Evolutionary conservation across 2,888 invertebrate species (phyloP).

Genomic region (Crioceris asparagi): DNA sequence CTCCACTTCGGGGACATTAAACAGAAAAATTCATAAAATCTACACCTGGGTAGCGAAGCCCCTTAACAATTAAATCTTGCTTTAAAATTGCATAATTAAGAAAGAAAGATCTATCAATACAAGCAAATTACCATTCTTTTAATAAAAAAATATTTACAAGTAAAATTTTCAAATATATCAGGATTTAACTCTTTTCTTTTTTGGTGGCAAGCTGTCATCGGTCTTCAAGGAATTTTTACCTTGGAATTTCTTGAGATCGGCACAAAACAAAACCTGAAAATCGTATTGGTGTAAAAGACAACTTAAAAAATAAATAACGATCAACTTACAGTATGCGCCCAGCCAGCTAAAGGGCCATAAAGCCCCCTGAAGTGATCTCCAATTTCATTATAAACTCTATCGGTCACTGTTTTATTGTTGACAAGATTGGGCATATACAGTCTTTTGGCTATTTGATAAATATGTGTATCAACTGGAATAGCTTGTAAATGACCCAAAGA

Average conservation of each 20-base stretch:
- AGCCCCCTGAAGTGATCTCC: slow-evolving; percentile 66
- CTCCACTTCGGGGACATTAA: too few relatives aligned
- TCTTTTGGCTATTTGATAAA: slow-evolving; percentile 78
- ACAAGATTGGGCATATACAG: slow-evolving; percentile 69
- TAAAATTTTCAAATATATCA: too few relatives aligned
- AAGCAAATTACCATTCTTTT: too few relatives aligned
- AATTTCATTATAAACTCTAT: slow-evolving; percentile 77
- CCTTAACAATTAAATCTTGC: too few relatives aligned
- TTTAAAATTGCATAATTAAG: too few relatives aligned
- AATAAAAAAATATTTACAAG: too few relatives aligned
- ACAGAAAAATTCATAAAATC: too few relatives aligned
- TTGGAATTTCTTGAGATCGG: slow-evolving; percentile 67
- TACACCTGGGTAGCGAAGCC: too few relatives aligned
- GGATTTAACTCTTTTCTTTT: too few relatives aligned
- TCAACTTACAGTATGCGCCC: slow-evolving; percentile 82
- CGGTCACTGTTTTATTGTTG: slow-evolving; percentile 66
- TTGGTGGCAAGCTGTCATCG: too few relatives aligned
- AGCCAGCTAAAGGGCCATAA: slow-evolving; percentile 83
- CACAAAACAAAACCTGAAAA: slow-evolving; percentile 64
- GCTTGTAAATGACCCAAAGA: slow-evolving; percentile 79
- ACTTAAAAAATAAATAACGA: not conserved
- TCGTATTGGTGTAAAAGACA: not conserved
- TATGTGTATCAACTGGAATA: slow-evolving; percentile 93
- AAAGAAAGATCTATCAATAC: too few relatives aligned
- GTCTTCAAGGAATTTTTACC: too few relatives aligned